phyloP scores from a whole-genome alignment of 2,113 vertebrate species.

The Oxyura jamaicensis region DNA sequence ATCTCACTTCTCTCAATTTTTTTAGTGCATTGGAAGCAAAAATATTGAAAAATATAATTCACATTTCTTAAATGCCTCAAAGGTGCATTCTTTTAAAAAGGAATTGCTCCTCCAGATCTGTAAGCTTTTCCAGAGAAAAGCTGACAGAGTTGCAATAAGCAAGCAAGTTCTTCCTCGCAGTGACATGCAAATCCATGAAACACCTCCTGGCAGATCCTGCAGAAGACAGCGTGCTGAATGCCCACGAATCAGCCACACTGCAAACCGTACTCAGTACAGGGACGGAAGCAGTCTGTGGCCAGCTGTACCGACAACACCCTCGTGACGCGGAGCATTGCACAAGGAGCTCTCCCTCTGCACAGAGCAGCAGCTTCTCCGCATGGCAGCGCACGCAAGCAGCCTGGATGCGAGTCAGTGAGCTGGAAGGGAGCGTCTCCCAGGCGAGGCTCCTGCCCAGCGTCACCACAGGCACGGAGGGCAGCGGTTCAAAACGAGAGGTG shows the following conservation, averaged over 20 bases:
- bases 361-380: neutral
- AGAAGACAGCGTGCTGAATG: neutral
- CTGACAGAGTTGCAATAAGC: neutral
- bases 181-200: neutral
- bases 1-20: neutral
- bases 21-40: neutral
- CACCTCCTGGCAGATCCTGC: neutral
- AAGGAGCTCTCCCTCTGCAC: neutral
- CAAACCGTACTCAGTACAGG: fast-evolving
- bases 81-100: neutral
- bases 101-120: neutral
- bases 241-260: fast-evolving
- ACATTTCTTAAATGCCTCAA: neutral
- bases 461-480: neutral
- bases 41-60: neutral
- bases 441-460: neutral
- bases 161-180: neutral
- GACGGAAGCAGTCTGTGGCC: neutral
- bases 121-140: neutral
- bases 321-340: neutral
- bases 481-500: neutral
- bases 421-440: neutral
- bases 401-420: neutral
- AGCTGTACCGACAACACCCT: fast-evolving
- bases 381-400: neutral